Evolutionary conservation across 2,797 vertebrate species (phyloP).

Genomic region (Mormyrus hasselquistii): DNA sequence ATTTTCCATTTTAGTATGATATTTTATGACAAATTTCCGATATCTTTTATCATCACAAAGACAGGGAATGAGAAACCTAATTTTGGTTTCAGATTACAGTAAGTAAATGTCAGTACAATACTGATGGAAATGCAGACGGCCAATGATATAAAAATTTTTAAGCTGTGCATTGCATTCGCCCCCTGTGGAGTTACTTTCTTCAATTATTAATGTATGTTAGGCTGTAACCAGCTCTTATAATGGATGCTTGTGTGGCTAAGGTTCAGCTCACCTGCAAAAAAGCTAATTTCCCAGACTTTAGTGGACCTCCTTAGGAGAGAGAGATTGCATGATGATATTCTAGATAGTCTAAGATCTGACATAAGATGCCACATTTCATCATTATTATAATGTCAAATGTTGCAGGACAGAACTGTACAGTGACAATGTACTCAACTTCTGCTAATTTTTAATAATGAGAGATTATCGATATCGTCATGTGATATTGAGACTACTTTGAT

Average conservation of each 20-base stretch:
- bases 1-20: not conserved
- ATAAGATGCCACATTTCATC: not conserved
- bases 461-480: not conserved
- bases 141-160: not conserved
- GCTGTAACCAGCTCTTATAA: slow-evolving; percentile 13
- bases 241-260: not conserved
- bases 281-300: not conserved
- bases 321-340: not conserved
- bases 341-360: not conserved
- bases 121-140: not conserved
- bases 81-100: not conserved
- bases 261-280: not conserved
- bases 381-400: not conserved
- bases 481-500: not conserved
- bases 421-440: not conserved
- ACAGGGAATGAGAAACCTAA: not conserved
- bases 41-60: not conserved
- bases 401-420: not conserved
- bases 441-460: not conserved
- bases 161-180: not conserved
- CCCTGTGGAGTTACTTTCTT: not conserved
- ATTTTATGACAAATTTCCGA: not conserved
- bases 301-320: not conserved
- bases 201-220: slow-evolving; percentile 30
- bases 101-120: not conserved